Evolutionary conservation across 1,140 invertebrate genomes (phyloP).

Genomic region (Macrobrachium nipponense): DNA sequence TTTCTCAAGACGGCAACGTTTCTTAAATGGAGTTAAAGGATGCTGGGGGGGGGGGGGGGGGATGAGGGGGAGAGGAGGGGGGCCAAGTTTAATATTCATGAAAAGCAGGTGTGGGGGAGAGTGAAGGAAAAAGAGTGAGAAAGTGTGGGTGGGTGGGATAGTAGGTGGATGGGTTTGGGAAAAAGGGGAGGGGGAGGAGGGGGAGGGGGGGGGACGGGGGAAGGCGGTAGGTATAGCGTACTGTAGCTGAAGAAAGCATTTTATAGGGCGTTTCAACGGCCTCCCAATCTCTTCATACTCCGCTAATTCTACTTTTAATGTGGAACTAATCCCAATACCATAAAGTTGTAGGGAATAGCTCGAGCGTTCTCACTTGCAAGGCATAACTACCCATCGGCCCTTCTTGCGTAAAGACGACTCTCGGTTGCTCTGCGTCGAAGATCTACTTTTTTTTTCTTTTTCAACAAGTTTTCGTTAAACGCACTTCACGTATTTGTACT

Average conservation of each 20-base stretch:
- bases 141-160: not conserved
- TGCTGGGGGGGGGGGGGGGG: too few relatives aligned
- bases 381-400: not conserved
- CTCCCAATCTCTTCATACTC: not conserved
- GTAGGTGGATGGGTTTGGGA: not conserved
- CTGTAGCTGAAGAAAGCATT: not conserved
- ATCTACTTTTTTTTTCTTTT: too few relatives aligned
- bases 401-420: not conserved
- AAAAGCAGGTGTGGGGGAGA: too few relatives aligned
- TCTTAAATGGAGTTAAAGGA: too few relatives aligned
- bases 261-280: not conserved
- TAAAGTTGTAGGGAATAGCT: conserved; percentile 28
- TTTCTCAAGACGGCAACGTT: too few relatives aligned
- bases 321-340: conserved; percentile 1
- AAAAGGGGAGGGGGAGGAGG: not conserved
- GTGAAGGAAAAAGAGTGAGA: not conserved
- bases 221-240: too few relatives aligned
- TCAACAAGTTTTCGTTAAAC: too few relatives aligned
- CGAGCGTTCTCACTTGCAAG: not conserved
- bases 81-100: too few relatives aligned
- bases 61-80: too few relatives aligned
- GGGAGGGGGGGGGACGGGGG: not conserved
- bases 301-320: conserved; percentile 23
- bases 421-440: not conserved
- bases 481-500: too few relatives aligned